A percentile compares a stretch with the other conserved stretches of the same genome.
These are phyloP conservation scores for Cavia porcellus DNA, from an alignment of 2,113 vertebrate genomes.

Conservation along the genomic window DNA sequence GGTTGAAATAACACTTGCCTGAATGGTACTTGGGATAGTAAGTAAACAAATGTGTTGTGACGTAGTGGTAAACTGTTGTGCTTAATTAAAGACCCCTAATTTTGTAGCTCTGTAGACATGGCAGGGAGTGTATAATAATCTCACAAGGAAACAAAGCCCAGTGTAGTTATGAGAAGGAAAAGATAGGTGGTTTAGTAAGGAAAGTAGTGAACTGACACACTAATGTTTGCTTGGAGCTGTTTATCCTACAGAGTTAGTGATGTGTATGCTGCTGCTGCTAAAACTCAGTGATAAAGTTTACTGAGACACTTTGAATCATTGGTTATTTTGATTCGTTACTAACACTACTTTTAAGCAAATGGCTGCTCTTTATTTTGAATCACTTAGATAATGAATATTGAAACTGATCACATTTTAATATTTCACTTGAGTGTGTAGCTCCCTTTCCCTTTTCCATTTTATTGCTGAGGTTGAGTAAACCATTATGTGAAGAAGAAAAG, in stretches of 20 bases:
- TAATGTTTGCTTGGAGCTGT: not conserved
- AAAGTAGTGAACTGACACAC: not conserved
- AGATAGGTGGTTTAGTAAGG: constrained; percentile 48
- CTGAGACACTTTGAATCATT: not conserved
- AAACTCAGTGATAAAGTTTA: constrained; percentile 18
- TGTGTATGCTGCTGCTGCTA: not conserved
- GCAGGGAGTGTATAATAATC: constrained; percentile 43
- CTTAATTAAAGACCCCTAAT: constrained; percentile 19
- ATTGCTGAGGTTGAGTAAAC: not conserved
- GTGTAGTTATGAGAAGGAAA: not conserved
- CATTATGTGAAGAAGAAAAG: not conserved
- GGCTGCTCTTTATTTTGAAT: not conserved
- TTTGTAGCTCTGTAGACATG: constrained; percentile 37
- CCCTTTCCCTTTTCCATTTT: not conserved
- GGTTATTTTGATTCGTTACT: constrained; percentile 29
- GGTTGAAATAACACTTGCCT: not conserved
- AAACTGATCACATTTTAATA: constrained; percentile 33
- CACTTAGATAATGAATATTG: not conserved
- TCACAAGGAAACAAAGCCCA: constrained; percentile 41
- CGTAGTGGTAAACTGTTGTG: not conserved
- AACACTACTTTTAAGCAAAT: constrained; percentile 39
- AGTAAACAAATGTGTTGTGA: not conserved
- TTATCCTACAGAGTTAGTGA: constrained; percentile 6
- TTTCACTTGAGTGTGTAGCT: not conserved
- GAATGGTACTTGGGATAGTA: not conserved